Base-by-base conservation (phyloP, 1,140 invertebrate species). In the Onthophagus taurus region DNA sequence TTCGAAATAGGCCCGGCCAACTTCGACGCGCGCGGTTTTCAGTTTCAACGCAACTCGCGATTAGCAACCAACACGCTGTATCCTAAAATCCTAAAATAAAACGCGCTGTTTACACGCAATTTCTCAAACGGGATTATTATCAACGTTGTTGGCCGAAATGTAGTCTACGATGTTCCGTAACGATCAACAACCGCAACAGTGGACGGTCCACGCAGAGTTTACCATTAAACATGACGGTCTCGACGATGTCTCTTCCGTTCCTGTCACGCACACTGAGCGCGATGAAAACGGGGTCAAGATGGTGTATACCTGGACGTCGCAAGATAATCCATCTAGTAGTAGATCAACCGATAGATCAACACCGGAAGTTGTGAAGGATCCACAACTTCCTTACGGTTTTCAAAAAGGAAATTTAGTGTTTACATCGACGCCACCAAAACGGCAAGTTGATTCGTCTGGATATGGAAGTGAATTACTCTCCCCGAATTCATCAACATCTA, bases 151-250 rank as follows among this genome's bases (percentile, higher is more conserved):
- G n/a, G n/a, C n/a, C n/a, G n/a, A n/a, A n/a, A n/a, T n/a, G n/a
- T n/a, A n/a, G n/a, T n/a, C n/a, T n/a, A n/a, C n/a, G n/a, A 55
- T 55, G 53, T 49, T 49, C 48, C 31, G 31, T 17, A 50, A 38
- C 23, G 36, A 24, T 34, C 21, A 50, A 36, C 34, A 48, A 12
- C 51, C 58, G 14, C 65, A 69, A 42, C 72, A 75, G 29, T 78
- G 76, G 75, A 68, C 73, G 16, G 67, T 78, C 16, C 70, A 76
- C 47, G 77, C 77, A 1, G 73, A 79, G 53, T 67, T 77, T 26
- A 78, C 74, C 8, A 70, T 74, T 23, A 64, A 65, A 11, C 71
- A 70, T 44, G 59, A 61, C 33, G 44, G 55, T 21, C 13, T 42
- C 13, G 31, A 50, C 29, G 51, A 60, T 37, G 51, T 47, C 6